phyloP scores from a whole-genome alignment of 30 jellyfish, hydroid and myxozoan species.

The Pseudorhiza aurosa region DNA sequence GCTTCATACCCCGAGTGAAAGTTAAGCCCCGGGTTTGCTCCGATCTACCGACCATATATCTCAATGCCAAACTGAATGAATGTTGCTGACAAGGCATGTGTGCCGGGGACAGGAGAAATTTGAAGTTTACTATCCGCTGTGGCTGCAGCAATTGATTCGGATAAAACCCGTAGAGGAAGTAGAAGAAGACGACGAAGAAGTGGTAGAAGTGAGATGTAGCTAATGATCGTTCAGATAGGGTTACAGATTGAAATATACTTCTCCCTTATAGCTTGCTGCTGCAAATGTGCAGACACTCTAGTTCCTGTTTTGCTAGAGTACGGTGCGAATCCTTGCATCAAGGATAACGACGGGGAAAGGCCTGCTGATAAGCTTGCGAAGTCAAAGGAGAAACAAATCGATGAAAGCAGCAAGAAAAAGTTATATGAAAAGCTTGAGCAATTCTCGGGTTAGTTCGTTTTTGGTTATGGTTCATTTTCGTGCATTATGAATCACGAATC shows the following conservation, averaged over 20 bases:
- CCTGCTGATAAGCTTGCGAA: background rate
- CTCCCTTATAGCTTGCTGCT: slow-evolving; percentile 16
- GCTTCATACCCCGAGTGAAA: too few relatives aligned
- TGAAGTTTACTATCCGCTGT: too few relatives aligned
- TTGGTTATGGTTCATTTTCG: too few relatives aligned
- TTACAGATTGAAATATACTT: background rate
- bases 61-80: too few relatives aligned
- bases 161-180: background rate
- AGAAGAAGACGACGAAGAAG: background rate
- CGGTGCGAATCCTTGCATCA: slow-evolving; percentile 47
- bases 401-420: background rate
- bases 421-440: background rate
- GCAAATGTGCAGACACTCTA: slow-evolving; percentile 4
- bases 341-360: slow-evolving; percentile 11
- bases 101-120: too few relatives aligned
- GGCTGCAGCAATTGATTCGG: too few relatives aligned
- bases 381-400: background rate
- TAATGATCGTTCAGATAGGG: background rate
- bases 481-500: too few relatives aligned
- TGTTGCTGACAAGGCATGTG: too few relatives aligned
- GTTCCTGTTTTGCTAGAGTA: slow-evolving; percentile 29
- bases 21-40: too few relatives aligned
- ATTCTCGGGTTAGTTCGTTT: background rate
- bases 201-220: background rate
- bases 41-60: too few relatives aligned